phyloP scores from a whole-genome alignment of 23 tunicate species.

The Trididemnum clinides region DNA sequence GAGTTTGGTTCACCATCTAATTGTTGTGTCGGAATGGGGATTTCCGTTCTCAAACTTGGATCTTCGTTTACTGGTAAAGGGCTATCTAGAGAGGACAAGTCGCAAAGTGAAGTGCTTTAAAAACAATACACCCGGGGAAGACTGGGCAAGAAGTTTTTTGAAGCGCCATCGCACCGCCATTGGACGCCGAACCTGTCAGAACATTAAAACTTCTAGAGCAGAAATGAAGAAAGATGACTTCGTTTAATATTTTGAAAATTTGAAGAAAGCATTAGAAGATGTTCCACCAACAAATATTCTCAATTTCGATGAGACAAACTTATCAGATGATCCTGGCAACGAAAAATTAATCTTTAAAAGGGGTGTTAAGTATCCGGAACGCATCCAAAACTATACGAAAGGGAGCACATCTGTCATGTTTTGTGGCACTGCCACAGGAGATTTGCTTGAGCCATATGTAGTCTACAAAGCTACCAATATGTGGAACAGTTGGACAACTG shows the following conservation, averaged over 20 bases:
- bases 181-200: background rate
- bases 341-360: background rate
- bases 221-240: background rate
- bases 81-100: background rate
- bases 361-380: conserved; percentile 1
- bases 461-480: background rate
- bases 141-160: background rate
- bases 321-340: conserved; percentile 14
- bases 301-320: conserved; percentile 10
- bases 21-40: no score
- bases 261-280: background rate
- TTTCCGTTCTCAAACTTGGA: background rate
- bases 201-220: background rate
- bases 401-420: background rate
- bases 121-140: background rate
- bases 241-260: background rate
- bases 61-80: background rate
- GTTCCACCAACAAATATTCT: background rate
- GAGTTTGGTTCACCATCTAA: no score
- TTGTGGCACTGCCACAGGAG: conserved; percentile 3
- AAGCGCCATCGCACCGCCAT: background rate
- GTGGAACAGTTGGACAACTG: background rate
- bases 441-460: background rate
- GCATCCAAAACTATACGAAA: background rate
- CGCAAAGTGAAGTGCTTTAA: background rate